Conservation (phyloP, 2,888 invertebrate genomes). For the Acleris literana region DNA sequence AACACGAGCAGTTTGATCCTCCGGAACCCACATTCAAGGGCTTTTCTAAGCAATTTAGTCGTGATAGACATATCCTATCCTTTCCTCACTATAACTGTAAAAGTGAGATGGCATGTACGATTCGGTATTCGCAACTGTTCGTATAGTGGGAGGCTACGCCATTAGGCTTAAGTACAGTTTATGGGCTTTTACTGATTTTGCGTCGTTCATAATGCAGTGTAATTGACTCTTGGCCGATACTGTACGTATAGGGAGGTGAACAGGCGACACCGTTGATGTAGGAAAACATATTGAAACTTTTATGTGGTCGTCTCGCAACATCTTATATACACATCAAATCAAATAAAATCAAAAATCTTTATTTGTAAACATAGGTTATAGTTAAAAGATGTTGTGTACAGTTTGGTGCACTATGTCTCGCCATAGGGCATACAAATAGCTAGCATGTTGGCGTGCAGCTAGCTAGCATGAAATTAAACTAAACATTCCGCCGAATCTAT, state of each 20-base stretch:
- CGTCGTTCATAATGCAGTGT: conserved; percentile 24
- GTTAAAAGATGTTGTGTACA: too few species aligned
- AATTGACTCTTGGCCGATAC: conserved; percentile 2
- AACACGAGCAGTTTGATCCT: conserved; percentile 27
- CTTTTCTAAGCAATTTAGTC: conserved; percentile 12
- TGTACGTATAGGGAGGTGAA: background rate
- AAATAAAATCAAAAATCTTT: too few species aligned
- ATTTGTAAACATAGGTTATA: too few species aligned
- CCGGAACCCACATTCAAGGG: conserved; percentile 12
- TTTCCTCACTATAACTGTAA: conserved; percentile 3
- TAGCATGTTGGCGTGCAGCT: too few species aligned
- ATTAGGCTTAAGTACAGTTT: conserved; percentile 41
- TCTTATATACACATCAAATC: too few species aligned
- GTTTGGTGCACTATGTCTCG: too few species aligned
- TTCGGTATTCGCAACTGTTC: conserved; percentile 12
- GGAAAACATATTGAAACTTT: too few species aligned
- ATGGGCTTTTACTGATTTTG: conserved; percentile 42
- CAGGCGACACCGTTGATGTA: too few species aligned
- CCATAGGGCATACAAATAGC: too few species aligned
- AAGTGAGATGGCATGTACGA: conserved; percentile 18
- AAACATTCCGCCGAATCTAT: too few species aligned
- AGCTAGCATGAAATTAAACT: too few species aligned
- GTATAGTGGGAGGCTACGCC: conserved; percentile 40
- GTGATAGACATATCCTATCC: conserved; percentile 12
- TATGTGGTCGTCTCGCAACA: too few species aligned